phyloP scores from a whole-genome alignment of 1,140 invertebrate genomes.

The Drosophila sp. region DNA sequence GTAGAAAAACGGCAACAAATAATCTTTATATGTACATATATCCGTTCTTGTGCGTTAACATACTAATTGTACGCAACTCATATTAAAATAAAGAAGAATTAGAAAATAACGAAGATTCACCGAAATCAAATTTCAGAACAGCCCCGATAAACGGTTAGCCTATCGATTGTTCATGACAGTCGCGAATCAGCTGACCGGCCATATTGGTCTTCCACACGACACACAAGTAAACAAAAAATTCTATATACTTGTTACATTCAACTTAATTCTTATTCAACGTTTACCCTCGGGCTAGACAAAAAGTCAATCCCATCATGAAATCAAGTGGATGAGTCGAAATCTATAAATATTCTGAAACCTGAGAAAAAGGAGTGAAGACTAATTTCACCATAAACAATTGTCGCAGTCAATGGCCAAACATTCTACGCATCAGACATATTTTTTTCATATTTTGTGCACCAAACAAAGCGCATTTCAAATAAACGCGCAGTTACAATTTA shows the following conservation, averaged over 20 bases:
- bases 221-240: constrained; percentile 18
- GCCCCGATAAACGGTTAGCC: background rate
- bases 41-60: no score
- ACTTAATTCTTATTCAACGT: background rate
- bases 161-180: background rate
- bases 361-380: background rate
- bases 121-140: background rate
- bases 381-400: background rate
- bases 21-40: no score
- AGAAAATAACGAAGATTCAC: no score
- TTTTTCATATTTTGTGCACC: constrained; percentile 2
- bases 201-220: constrained; percentile 18
- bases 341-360: background rate
- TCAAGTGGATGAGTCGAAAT: background rate
- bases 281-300: background rate
- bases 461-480: constrained; percentile 10
- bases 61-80: no score
- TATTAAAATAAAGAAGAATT: no score
- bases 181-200: constrained; percentile 11
- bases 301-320: background rate
- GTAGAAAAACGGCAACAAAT: no score
- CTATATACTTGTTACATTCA: constrained; percentile 1
- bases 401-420: background rate
- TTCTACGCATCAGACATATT: constrained; percentile 16
- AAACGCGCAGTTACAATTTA: background rate